Conservation (phyloP, 35 echinoderm and acorn worm genomes). For the Eucidaris tribuloides region DNA sequence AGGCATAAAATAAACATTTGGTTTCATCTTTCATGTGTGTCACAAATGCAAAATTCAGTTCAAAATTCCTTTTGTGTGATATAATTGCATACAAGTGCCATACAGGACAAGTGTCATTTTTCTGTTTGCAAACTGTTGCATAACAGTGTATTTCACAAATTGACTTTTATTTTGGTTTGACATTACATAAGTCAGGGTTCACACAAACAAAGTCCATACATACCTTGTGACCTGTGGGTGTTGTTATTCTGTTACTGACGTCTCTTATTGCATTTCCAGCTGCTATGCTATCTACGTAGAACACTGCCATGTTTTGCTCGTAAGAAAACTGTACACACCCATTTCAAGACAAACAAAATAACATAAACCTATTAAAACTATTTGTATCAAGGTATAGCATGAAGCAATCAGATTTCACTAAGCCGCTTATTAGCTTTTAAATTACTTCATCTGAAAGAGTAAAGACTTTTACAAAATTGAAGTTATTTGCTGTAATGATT, state of each 20-base stretch:
- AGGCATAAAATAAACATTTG: no score
- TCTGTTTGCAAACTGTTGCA: no score
- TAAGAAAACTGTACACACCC: constrained; percentile 11
- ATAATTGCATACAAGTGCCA: not conserved
- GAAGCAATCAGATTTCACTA: not conserved
- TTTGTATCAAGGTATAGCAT: not conserved
- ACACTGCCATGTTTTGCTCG: constrained; percentile 21
- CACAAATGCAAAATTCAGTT: not conserved
- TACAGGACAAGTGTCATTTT: no score
- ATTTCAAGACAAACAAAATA: not conserved
- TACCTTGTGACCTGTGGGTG: constrained; percentile 39
- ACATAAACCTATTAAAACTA: not conserved
- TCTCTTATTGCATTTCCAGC: constrained; percentile 4
- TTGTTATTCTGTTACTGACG: constrained; percentile 37
- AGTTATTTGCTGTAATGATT: no score
- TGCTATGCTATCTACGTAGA: constrained; percentile 14
- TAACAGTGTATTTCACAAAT: not conserved
- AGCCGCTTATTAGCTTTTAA: not conserved
- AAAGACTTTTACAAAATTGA: not conserved
- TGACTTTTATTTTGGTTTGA: not conserved
- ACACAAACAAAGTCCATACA: not conserved
- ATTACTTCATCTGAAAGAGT: not conserved
- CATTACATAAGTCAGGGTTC: no score
- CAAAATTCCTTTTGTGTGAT: not conserved
- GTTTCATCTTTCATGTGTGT: no score